Percentiles rank a stretch among this genome's conserved stretches.
Conservation (phyloP, 2,797 vertebrate genomes). For the Glyptemys insculpta region DNA sequence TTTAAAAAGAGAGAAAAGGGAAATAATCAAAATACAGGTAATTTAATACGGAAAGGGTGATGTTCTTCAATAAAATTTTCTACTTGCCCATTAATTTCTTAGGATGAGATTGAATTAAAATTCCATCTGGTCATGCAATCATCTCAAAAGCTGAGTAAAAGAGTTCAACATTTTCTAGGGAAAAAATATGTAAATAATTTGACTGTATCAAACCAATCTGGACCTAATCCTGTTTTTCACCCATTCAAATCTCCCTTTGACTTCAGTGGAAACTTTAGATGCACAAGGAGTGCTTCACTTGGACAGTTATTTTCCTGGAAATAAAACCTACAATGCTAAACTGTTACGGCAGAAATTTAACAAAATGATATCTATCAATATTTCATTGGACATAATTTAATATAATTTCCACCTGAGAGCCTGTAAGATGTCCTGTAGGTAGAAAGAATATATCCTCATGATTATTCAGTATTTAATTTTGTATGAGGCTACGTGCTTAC, state of each 20-base stretch:
- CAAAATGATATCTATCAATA: neutral
- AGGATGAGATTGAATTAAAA: neutral
- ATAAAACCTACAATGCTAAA: neutral
- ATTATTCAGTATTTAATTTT: neutral
- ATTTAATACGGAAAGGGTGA: neutral
- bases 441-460: accelerated
- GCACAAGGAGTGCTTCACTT: neutral
- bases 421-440: neutral
- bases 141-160: neutral
- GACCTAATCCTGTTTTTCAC: neutral
- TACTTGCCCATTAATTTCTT: neutral
- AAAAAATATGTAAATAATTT: neutral
- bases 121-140: neutral
- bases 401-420: neutral
- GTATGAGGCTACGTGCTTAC: neutral
- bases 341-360: neutral
- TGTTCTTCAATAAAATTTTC: neutral
- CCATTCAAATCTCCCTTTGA: neutral
- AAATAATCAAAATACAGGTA: neutral
- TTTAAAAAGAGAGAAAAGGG: neutral
- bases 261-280: neutral
- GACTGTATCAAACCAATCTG: neutral
- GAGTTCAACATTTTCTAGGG: neutral
- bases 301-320: neutral
- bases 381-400: neutral